Percentiles rank a stretch among this genome's conserved stretches.
Evolutionary conservation across 1,140 invertebrate genomes (phyloP).

Genomic region (Pentalonia nigronervosa): DNA sequence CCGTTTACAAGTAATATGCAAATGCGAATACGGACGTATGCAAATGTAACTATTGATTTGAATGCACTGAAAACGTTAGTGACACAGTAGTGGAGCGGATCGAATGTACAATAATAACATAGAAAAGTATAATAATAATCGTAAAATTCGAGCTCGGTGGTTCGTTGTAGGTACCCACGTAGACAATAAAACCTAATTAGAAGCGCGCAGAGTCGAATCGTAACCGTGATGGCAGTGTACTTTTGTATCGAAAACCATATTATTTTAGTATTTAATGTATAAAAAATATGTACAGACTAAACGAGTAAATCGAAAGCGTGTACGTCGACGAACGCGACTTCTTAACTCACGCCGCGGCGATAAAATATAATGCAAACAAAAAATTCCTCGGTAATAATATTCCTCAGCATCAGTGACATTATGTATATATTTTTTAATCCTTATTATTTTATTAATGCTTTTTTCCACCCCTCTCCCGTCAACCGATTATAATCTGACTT

Average conservation of each 20-base stretch:
- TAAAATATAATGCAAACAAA: not conserved
- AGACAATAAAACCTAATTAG: constrained; percentile 35
- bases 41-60: not conserved
- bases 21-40: not conserved
- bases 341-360: not conserved
- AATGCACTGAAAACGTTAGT: not conserved
- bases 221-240: not conserved
- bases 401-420: too few relatives aligned
- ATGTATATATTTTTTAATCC: not conserved
- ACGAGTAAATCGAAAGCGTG: not conserved
- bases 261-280: not conserved
- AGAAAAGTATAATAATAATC: not conserved
- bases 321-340: not conserved
- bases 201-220: not conserved
- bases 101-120: not conserved
- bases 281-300: not conserved
- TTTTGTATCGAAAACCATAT: not conserved
- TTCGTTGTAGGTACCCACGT: not conserved
- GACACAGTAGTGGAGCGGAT: not conserved
- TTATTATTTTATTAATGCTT: constrained; percentile 34
- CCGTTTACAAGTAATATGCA: not conserved
- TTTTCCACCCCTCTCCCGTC: not conserved
- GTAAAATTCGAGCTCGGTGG: not conserved
- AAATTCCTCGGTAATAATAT: not conserved
- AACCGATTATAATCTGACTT: not conserved